Evolutionary conservation across 2,888 invertebrate species (phyloP).

Genomic region (Synergus umbraculus): DNA sequence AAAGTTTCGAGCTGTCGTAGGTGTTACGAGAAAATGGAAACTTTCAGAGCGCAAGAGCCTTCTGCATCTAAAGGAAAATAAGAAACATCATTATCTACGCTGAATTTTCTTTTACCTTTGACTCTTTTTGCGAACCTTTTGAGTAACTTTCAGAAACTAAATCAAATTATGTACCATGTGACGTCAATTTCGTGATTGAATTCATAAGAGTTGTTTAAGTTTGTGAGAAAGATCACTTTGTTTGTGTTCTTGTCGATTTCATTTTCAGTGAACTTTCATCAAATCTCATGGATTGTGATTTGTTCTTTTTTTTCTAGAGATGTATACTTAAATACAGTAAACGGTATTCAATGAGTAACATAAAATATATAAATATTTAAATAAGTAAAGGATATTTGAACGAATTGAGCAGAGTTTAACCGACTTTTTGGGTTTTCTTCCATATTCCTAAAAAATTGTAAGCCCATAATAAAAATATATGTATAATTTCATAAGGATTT

Average conservation of each 20-base stretch:
- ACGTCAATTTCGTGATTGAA: not conserved
- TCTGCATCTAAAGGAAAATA: not conserved
- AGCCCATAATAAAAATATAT: not conserved
- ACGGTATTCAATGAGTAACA: too few species aligned
- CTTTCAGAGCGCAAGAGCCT: not conserved
- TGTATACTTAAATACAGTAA: too few species aligned
- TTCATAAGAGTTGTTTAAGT: slow-evolving; percentile 1
- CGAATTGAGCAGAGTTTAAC: not conserved
- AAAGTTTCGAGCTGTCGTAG: not conserved
- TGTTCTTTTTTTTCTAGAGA: too few species aligned
- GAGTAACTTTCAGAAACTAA: slow-evolving; percentile 2
- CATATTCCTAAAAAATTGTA: not conserved
- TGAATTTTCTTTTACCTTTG: not conserved
- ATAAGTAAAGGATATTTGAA: too few species aligned
- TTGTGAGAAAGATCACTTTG: not conserved
- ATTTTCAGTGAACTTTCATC: not conserved
- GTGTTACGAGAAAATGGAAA: not conserved
- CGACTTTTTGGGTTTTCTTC: not conserved
- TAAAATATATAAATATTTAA: too few species aligned
- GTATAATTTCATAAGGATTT: not conserved
- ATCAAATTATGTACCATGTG: not conserved
- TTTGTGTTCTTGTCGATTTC: not conserved
- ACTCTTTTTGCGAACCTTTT: not conserved
- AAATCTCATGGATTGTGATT: not conserved
- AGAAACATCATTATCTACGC: not conserved